Evolutionary conservation across 2,888 invertebrate species (phyloP), one percentile per base, ranked within the genome.

Genomic region (Euplagia quadripunctaria): DNA sequence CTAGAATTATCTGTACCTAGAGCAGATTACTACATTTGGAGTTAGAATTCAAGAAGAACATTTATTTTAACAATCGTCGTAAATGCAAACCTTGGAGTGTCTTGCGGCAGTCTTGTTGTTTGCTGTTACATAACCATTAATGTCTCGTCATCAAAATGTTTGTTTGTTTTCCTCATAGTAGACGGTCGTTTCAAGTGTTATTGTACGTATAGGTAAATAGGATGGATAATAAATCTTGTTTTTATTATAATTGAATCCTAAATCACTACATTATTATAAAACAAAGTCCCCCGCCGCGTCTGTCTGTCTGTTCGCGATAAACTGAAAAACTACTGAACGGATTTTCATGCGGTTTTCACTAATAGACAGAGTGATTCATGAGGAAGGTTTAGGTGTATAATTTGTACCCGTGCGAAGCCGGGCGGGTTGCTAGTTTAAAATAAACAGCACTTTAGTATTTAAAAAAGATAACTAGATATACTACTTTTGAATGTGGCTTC

Each of bases 1-100:
- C 87, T 88, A 85, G 85, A 85, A 89, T 90, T 89, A 88, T 83
- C 83, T 83, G 66, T 75, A 63, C 67, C 69, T 69, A 74, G 66
- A 73, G 64, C 42, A 79, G 71, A 77, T 77, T 69, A 70, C 65
- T 74, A 75, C 68, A 71, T 75, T 73, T 79, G 8, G 66, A 66
- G 31, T 66, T 66, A 73, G 42, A 74, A 73, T 66, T 61, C 68
- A 52, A 68, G 11, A 55, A 12, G 17, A 55, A 71, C 46, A 17
- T 17, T 20, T 70, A 55, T 42, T 66, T 49, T 49, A 66, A 52
- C 42, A 55, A 43, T 61, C n/a, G 68, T 55, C 41, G 41, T 42
- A n/a, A 5, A 31, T 52, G n/a, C 16, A n/a, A 41, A 66, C 71
- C 65, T 65, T 71, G 66, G 65, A 72, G 20, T 55, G 61, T 61